Conservation (phyloP, 2,888 invertebrate species). For the Dicyrtomina minuta region DNA sequence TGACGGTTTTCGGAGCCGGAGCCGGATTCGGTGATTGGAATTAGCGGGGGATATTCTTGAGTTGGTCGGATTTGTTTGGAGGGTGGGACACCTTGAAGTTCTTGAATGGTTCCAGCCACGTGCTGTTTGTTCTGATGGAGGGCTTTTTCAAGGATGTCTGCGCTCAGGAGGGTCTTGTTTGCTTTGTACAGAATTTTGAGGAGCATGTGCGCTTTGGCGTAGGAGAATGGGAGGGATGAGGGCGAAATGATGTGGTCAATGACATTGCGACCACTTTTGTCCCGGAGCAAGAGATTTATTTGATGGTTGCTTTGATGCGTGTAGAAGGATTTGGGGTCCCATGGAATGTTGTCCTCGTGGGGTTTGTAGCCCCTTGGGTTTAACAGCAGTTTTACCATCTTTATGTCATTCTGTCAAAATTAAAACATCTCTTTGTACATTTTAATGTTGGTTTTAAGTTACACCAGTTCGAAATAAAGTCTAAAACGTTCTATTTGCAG, state of each 20-base stretch:
- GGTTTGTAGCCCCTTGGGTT: constrained; percentile 39
- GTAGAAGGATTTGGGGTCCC: not conserved
- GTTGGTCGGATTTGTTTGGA: constrained; percentile 7
- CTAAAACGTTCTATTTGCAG: too few relatives aligned
- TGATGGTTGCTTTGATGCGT: not conserved
- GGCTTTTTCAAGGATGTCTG: too few relatives aligned
- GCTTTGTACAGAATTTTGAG: not conserved
- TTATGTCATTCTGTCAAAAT: constrained; percentile 42
- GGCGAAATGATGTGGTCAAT: constrained; percentile 43
- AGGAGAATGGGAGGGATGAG: constrained; percentile 1
- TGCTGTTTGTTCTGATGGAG: not conserved
- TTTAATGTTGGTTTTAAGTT: too few relatives aligned
- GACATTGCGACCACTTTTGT: constrained; percentile 44
- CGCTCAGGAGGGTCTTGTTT: not conserved
- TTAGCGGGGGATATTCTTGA: constrained; percentile 13
- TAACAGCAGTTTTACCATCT: constrained; percentile 48
- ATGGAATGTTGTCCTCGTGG: constrained; percentile 34
- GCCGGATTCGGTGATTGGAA: constrained; percentile 16
- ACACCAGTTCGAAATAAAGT: too few relatives aligned
- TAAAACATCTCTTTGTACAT: not conserved
- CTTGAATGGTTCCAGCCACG: constrained; percentile 28
- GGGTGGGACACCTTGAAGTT: constrained; percentile 18
- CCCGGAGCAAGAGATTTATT: constrained; percentile 31
- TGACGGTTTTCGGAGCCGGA: too few relatives aligned
- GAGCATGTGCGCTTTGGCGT: constrained; percentile 1